A percentile compares a stretch with the other conserved stretches of the same genome.
phyloP scores from a whole-genome alignment of 2,888 invertebrate genomes.

The Caenorhabditis angaria region DNA sequence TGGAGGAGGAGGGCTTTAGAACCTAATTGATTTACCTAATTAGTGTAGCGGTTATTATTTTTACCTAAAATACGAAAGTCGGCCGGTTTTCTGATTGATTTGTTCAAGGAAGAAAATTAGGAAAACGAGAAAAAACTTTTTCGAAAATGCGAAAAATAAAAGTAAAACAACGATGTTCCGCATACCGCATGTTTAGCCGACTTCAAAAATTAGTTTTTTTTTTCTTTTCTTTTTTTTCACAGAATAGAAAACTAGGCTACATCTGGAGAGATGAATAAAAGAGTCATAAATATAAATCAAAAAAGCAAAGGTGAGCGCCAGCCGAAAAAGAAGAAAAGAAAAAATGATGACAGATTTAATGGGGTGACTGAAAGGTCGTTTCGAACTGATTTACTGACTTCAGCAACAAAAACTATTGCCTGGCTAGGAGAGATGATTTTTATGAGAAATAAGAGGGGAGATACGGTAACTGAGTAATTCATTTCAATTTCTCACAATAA shows the following conservation, averaged over 20 bases:
- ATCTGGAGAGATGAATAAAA: not conserved
- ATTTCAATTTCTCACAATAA: not conserved
- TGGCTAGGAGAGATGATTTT: too few relatives aligned
- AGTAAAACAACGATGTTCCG: too few relatives aligned
- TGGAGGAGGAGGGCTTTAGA: not conserved
- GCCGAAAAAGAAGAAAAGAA: not conserved
- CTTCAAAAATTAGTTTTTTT: too few relatives aligned
- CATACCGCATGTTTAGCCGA: too few relatives aligned
- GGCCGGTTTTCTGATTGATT: not conserved
- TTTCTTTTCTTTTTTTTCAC: too few relatives aligned
- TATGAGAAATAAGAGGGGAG: too few relatives aligned
- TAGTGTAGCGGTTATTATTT: not conserved
- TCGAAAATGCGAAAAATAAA: too few relatives aligned
- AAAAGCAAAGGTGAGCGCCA: not conserved
- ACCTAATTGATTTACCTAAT: constrained; percentile 4
- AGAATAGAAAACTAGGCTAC: too few relatives aligned
- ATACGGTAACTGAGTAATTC: too few relatives aligned
- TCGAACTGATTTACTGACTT: not conserved
- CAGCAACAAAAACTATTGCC: not conserved
- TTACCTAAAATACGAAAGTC: not conserved
- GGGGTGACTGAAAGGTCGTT: constrained; percentile 2
- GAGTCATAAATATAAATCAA: not conserved
- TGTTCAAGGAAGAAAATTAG: too few relatives aligned
- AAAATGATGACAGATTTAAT: not conserved
- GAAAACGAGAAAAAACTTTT: too few relatives aligned